Conservation (phyloP, 1,140 invertebrate genomes). For the Globodera ellingtonae region DNA sequence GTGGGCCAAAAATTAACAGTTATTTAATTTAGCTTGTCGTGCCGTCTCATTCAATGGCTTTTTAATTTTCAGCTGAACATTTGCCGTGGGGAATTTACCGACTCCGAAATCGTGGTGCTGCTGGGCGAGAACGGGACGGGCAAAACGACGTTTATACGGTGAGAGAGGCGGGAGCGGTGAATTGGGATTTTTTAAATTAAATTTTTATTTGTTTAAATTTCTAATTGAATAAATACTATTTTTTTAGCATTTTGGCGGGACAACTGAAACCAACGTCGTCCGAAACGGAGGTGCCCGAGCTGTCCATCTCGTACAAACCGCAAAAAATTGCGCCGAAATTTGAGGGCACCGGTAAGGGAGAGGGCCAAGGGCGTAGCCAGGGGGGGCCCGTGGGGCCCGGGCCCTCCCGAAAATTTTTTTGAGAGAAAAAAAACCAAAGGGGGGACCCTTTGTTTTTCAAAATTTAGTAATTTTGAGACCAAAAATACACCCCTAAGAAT, state of each 20-base stretch:
- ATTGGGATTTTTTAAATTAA: conserved; percentile 13
- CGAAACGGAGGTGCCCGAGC: conserved; percentile 80
- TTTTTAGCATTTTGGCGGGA: conserved; percentile 85
- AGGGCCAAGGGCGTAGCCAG: too few species aligned
- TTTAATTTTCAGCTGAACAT: conserved; percentile 78
- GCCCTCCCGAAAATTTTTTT: too few species aligned
- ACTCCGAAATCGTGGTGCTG: conserved; percentile 97
- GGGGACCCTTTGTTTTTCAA: too few species aligned
- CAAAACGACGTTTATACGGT: conserved; percentile 93
- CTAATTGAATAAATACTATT: not conserved
- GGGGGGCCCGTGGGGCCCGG: too few species aligned
- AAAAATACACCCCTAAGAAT: too few species aligned
- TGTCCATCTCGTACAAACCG: conserved; percentile 99
- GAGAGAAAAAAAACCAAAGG: too few species aligned
- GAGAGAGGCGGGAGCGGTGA: not conserved
- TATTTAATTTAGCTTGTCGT: too few species aligned
- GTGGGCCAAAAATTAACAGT: not conserved
- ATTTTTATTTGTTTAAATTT: not conserved
- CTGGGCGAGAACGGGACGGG: conserved; percentile 99
- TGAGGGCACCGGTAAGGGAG: conserved; percentile 29
- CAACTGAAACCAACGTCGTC: conserved; percentile 87
- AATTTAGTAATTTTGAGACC: too few species aligned
- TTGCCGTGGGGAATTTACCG: conserved; percentile 89
- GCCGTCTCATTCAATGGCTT: conserved; percentile 2
- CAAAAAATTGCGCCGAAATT: conserved; percentile 98